A percentile compares a stretch with the other conserved stretches of the same genome.
Conservation (phyloP, 2,797 vertebrate genomes). For the Orestias chungarensis region DNA sequence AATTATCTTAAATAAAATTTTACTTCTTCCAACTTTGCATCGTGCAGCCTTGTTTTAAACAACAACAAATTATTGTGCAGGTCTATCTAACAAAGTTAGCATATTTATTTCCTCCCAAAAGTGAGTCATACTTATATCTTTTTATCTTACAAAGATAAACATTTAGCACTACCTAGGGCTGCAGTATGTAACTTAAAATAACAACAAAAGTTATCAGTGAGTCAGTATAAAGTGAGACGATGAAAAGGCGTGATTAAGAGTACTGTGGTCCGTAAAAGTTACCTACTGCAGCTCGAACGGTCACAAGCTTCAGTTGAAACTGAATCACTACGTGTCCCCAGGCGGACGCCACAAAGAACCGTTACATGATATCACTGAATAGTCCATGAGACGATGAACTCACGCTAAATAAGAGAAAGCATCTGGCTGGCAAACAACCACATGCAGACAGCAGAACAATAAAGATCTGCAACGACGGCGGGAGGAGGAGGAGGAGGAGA, state of each 20-base stretch:
- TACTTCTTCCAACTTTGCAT: too few relatives aligned
- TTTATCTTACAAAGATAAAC: background rate
- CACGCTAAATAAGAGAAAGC: conserved; percentile 38
- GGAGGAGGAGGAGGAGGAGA: background rate
- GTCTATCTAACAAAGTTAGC: background rate
- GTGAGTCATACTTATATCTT: background rate
- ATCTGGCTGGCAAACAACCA: conserved; percentile 48
- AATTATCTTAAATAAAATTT: too few relatives aligned
- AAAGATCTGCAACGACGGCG: conserved; percentile 46
- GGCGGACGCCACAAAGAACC: background rate
- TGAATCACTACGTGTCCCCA: background rate
- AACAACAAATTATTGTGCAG: background rate
- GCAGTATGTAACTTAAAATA: too few relatives aligned
- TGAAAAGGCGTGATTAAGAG: too few relatives aligned
- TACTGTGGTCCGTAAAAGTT: too few relatives aligned
- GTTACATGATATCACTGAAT: conserved; percentile 45
- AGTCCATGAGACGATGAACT: conserved; percentile 62
- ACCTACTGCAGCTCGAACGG: background rate
- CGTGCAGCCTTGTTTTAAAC: too few relatives aligned
- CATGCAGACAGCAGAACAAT: conserved; percentile 56
- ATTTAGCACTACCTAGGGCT: background rate
- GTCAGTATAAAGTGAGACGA: too few relatives aligned
- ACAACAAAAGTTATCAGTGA: too few relatives aligned
- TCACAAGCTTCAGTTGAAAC: background rate
- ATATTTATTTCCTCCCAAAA: background rate